Base-by-base conservation (phyloP, 2,888 invertebrate genomes). In the Gandaritis pyraliata region DNA sequence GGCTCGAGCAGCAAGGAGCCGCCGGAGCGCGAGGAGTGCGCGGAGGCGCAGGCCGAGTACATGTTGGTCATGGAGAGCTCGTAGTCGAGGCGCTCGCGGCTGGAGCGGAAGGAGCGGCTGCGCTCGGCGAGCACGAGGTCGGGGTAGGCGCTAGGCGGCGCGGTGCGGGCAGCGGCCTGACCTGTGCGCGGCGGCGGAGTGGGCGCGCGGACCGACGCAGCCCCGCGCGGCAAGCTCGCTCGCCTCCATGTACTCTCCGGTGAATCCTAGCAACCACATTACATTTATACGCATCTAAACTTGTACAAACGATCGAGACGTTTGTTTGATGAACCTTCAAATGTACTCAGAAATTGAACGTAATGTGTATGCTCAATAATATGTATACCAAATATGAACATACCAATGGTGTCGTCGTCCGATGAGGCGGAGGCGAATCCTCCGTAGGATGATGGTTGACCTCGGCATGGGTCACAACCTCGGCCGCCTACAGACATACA, bases 341-440 rank as follows among this genome's bases (percentile, higher is more conserved):
- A 16, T 10, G 16, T 6, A 43, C 4, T 16, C 8, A 43, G 15
- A 16, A 23, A 23, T 23, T 23, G 23, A 23, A 23, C 5, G 23
- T 4, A 4, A 23, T 23, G 23, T 2, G 16, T 11, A 16, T 43
- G 43, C 10, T 43, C 2, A 13, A 13, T 2, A 16, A 6, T 8
- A 41, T n/a, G n/a, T 38, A 33, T 18, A n/a, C 0, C 2, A 45
- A 18, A 45, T 3, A 45, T 18, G 18, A 10, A 76, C 87, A 78
- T 51, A 93, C 93, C 93, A 84, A 92, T 83, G 87, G 92, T 90
- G 87, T 93, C 93, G 81, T 93, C 93, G 82, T 93, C 93, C 83
- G 93, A 93, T 86, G 93, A 92, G 88, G 93, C 93, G 87, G 93
- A 93, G 90, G 93, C 87, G 90, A 92, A 90, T 88, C 92, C 92